phyloP scores from a whole-genome alignment of 64 coral and sea anemone species.

The Actinia tenebrosa region DNA sequence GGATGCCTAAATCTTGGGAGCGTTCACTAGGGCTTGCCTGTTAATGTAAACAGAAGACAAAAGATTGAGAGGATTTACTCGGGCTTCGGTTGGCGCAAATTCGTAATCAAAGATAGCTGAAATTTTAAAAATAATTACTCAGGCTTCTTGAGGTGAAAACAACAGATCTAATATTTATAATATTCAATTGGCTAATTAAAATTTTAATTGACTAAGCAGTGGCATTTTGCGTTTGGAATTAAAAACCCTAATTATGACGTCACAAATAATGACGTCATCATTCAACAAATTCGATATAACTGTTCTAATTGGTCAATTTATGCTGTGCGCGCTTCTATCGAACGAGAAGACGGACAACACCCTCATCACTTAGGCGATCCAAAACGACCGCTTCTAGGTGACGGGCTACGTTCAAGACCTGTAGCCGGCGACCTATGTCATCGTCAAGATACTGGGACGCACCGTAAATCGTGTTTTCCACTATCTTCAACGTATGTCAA shows the following conservation, averaged over 20 bases:
- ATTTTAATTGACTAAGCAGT: no score
- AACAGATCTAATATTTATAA: no score
- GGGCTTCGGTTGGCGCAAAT: no score
- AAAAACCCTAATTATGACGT: no score
- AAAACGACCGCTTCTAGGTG: not conserved
- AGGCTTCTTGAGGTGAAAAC: no score
- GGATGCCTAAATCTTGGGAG: not conserved
- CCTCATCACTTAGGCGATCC: not conserved
- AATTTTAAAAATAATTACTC: no score
- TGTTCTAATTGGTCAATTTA: not conserved
- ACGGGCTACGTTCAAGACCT: not conserved
- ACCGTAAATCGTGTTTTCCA: slow-evolving; percentile 41
- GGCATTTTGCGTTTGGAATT: no score
- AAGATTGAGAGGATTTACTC: no score
- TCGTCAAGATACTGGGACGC: slow-evolving; percentile 14
- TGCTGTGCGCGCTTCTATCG: not conserved
- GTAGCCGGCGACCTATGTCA: slow-evolving; percentile 18
- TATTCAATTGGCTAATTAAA: no score
- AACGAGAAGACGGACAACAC: not conserved
- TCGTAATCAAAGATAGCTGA: no score
- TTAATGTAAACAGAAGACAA: no score
- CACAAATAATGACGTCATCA: not conserved
- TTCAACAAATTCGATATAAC: not conserved
- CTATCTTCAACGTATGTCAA: slow-evolving; percentile 61
- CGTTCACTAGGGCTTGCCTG: no score